phyloP scores from a whole-genome alignment of 2,888 invertebrate species.

The Pelosia muscerda region DNA sequence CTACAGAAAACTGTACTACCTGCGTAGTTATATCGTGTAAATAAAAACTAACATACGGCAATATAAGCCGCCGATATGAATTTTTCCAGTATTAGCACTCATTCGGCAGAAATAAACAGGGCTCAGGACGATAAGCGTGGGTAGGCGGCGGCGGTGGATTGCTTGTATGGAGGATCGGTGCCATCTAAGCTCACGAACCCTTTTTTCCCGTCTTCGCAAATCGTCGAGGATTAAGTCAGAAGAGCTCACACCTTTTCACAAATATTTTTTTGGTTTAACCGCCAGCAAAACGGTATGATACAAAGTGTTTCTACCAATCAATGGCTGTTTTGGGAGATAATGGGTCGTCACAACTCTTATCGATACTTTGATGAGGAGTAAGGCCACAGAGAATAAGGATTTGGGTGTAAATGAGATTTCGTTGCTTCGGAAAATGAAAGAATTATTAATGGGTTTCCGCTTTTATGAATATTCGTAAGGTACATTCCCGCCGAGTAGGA shows the following conservation, averaged over 20 bases:
- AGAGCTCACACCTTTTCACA: constrained; percentile 81
- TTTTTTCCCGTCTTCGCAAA: constrained; percentile 83
- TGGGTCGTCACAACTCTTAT: constrained; percentile 62
- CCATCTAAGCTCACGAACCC: constrained; percentile 77
- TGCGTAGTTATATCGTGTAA: constrained; percentile 3
- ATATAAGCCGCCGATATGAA: constrained; percentile 61
- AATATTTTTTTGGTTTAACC: constrained; percentile 81
- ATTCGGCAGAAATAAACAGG: constrained; percentile 75
- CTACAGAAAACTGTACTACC: neutral
- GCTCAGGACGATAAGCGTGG: constrained; percentile 72
- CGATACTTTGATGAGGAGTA: constrained; percentile 63
- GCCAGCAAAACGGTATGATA: constrained; percentile 74
- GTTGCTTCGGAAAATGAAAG: constrained; percentile 55
- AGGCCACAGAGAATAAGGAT: constrained; percentile 58
- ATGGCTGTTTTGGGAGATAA: constrained; percentile 68
- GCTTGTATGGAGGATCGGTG: constrained; percentile 68
- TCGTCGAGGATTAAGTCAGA: constrained; percentile 82
- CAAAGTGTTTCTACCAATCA: constrained; percentile 72
- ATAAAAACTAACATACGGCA: constrained; percentile 28
- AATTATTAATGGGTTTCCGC: constrained; percentile 44
- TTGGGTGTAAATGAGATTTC: constrained; percentile 60
- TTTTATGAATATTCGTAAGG: constrained; percentile 33
- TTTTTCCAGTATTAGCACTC: constrained; percentile 68
- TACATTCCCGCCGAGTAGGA: constrained; percentile 8
- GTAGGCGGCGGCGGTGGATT: constrained; percentile 71